Evolutionary conservation across 2,113 vertebrate genomes (phyloP).

Genomic region (Poecile atricapillus): DNA sequence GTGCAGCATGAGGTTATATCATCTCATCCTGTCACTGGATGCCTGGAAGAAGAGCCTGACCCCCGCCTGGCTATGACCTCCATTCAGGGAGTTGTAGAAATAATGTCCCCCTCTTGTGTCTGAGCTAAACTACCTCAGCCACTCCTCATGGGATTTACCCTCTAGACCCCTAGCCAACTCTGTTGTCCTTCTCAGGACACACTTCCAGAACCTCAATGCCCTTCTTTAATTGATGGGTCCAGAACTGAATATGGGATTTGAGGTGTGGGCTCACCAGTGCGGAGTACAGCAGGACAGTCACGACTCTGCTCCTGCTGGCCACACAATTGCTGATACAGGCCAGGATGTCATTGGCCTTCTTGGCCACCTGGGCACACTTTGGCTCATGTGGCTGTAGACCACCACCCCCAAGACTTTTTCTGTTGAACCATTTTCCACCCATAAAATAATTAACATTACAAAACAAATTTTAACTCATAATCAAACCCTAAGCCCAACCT

Average conservation of each 20-base stretch:
- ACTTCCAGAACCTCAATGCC: background rate
- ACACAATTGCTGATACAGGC: background rate
- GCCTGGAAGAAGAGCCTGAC: background rate
- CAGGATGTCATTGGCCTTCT: background rate
- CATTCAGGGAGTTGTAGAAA: background rate
- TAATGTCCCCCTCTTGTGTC: background rate
- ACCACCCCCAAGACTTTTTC: background rate
- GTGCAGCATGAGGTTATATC: background rate
- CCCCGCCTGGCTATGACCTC: fast-evolving
- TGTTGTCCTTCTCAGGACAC: background rate
- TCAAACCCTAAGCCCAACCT: background rate
- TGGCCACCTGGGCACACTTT: background rate
- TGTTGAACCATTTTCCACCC: background rate
- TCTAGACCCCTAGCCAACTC: background rate
- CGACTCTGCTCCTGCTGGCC: background rate
- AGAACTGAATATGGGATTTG: background rate
- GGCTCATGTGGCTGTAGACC: background rate
- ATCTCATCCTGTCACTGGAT: fast-evolving
- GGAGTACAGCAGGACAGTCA: background rate
- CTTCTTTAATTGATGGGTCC: background rate
- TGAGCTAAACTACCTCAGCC: background rate
- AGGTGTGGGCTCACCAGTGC: background rate
- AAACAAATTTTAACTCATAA: background rate
- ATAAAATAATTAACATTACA: background rate
- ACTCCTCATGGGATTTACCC: background rate